Evolutionary conservation across 1,140 invertebrate species (phyloP).

Genomic region (Drosophila kanapiae): DNA sequence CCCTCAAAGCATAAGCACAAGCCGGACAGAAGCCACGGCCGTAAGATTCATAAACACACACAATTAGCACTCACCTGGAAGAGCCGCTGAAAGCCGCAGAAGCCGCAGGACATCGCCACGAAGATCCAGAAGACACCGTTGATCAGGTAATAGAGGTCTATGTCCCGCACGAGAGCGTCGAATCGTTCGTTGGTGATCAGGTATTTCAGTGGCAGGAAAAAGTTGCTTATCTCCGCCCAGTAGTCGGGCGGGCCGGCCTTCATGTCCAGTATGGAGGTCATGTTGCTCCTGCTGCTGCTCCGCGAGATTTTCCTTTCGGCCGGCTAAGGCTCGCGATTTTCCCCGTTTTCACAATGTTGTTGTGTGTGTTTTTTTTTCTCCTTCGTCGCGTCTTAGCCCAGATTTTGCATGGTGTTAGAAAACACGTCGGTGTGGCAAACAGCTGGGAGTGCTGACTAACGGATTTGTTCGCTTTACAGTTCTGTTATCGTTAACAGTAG

Average conservation of each 20-base stretch:
- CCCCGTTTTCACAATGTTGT: conserved; percentile 7
- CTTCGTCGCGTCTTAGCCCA: conserved; percentile 6
- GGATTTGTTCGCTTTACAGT: background rate
- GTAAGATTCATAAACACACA: background rate
- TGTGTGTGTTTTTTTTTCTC: conserved; percentile 1
- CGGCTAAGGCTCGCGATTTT: conserved; percentile 35
- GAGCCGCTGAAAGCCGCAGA: conserved; percentile 71
- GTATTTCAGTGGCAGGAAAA: conserved; percentile 81
- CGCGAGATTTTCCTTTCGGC: conserved; percentile 22
- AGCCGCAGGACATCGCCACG: conserved; percentile 68
- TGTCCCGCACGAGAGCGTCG: conserved; percentile 74
- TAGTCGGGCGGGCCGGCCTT: conserved; percentile 74
- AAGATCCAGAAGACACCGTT: conserved; percentile 84
- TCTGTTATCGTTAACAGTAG: conserved; percentile 13
- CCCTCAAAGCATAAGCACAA: conserved; percentile 44
- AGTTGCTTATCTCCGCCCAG: conserved; percentile 80
- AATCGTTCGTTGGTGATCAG: conserved; percentile 80
- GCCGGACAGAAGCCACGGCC: conserved; percentile 14
- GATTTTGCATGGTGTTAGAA: conserved; percentile 13
- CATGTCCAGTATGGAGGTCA: conserved; percentile 81
- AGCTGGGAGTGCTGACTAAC: conserved; percentile 13
- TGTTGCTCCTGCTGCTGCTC: conserved; percentile 45
- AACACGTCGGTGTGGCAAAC: background rate
- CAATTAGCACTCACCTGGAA: conserved; percentile 68
- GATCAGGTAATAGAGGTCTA: conserved; percentile 79